phyloP scores from a whole-genome alignment of 2,797 vertebrate genomes.

The Poecilia velifera region DNA sequence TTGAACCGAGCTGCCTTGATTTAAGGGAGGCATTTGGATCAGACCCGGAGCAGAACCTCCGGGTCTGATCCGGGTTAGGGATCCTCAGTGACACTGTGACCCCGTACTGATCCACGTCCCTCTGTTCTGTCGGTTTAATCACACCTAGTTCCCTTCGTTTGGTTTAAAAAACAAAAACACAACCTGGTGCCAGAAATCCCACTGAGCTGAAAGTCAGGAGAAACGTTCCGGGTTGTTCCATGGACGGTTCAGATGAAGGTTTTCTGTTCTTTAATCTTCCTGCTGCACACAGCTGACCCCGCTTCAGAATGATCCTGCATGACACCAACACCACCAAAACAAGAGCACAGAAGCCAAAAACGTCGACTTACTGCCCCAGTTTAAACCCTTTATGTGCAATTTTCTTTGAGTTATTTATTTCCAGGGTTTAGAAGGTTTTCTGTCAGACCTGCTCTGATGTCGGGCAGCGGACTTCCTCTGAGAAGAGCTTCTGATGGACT shows the following conservation, averaged over 20 bases:
- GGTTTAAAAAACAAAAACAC: neutral
- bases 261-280: neutral
- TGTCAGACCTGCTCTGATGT: constrained; percentile 9
- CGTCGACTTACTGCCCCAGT: neutral
- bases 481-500: neutral
- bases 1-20: neutral
- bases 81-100: neutral
- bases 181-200: neutral
- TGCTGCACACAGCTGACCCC: neutral
- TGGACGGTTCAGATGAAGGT: neutral
- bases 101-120: neutral
- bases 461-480: neutral
- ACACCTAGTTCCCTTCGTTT: neutral
- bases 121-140: neutral
- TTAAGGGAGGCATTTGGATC: neutral
- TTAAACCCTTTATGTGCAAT: constrained; percentile 15
- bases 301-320: constrained; percentile 13
- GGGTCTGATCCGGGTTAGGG: neutral
- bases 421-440: constrained; percentile 13
- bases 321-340: constrained; percentile 22
- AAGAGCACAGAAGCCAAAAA: constrained; percentile 24
- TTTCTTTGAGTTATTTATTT: constrained; percentile 32
- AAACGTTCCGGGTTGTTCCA: neutral
- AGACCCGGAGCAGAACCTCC: neutral
- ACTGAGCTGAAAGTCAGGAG: neutral